Evolutionary conservation across 2,888 invertebrate species (phyloP), one percentile per base, ranked within the genome.

Genomic region (Euclidia mi): DNA sequence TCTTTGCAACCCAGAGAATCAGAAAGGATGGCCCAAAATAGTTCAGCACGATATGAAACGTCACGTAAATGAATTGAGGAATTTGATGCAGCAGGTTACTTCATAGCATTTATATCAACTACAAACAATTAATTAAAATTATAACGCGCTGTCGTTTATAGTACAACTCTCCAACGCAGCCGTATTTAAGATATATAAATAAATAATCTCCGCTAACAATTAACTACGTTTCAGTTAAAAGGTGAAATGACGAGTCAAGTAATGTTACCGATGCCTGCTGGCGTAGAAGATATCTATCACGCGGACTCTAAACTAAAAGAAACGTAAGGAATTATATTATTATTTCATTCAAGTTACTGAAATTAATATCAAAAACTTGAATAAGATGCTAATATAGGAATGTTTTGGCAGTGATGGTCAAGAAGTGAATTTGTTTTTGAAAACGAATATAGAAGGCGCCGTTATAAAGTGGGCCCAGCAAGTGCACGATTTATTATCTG

Each of bases 201-300:
- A n/a, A n/a, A n/a, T n/a, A n/a, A n/a, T n/a, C n/a, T n/a, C n/a
- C n/a, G n/a, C n/a, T n/a, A n/a, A n/a, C n/a, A n/a, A n/a, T n/a
- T n/a, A n/a, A n/a, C n/a, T n/a, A n/a, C n/a, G n/a, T 71, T 76
- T 6, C 69, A 96, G 95, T 89, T 98, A 47, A 96, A 96, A 84
- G 98, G 98, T 0, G 97, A 98, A 82, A 96, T 98, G 89, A 95
- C 96, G 42, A 98, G 98, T 72, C 97, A 98, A 87, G 98, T 98
- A 0, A 95, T 98, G 72, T 92, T 99, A 20, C 98, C 98, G 0
- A 96, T 99, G 95, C 98, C 98, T 0, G 95, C 96, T 69, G 97
- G 97, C 2, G 95, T 96, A 1, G 96, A 97, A 65, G 95, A 94
- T 50, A 95, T 98, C 18, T 96, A 96, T 79, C 94, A 95, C 15